These are phyloP conservation scores for Micrasema longulum DNA, from an alignment of 1,140 invertebrate genomes.

Conservation along the genomic window DNA sequence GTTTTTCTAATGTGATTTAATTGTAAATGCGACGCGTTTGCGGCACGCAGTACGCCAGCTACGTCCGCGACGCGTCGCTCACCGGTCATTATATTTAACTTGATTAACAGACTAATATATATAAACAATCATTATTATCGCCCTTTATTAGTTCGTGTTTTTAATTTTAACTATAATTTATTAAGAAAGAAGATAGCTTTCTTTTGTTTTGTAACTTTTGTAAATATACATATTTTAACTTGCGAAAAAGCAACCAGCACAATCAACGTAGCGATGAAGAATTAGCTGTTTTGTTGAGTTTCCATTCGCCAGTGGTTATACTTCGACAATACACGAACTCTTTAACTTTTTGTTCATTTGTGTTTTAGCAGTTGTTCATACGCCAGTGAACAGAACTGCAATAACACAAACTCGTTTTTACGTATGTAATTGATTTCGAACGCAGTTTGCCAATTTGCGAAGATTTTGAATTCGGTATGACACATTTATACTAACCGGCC, in stretches of 20 bases:
- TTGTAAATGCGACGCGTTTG: constrained; percentile 6
- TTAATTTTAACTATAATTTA: constrained; percentile 31
- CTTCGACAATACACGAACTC: neutral
- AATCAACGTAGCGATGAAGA: no score
- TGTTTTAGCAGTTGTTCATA: neutral
- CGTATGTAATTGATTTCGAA: constrained; percentile 12
- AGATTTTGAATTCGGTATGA: no score
- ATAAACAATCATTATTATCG: constrained; percentile 30
- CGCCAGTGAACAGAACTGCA: constrained; percentile 19
- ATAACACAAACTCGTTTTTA: constrained; percentile 10
- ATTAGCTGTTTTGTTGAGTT: no score
- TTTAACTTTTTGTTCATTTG: constrained; percentile 6
- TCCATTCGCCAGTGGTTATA: constrained; percentile 27
- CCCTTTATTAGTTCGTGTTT: constrained; percentile 28
- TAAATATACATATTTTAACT: constrained; percentile 26
- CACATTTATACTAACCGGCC: constrained; percentile 13
- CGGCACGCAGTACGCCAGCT: constrained; percentile 23
- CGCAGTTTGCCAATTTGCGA: constrained; percentile 21
- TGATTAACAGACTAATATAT: constrained; percentile 37
- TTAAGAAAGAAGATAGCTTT: constrained; percentile 23
- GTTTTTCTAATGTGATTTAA: constrained; percentile 34
- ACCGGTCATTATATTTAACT: constrained; percentile 17
- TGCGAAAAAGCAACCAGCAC: constrained; percentile 9
- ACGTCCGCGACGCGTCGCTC: neutral
- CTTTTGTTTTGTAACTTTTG: constrained; percentile 29